Conservation (phyloP, 2,113 vertebrate species). For the Tenebrosternarchus preto region DNA sequence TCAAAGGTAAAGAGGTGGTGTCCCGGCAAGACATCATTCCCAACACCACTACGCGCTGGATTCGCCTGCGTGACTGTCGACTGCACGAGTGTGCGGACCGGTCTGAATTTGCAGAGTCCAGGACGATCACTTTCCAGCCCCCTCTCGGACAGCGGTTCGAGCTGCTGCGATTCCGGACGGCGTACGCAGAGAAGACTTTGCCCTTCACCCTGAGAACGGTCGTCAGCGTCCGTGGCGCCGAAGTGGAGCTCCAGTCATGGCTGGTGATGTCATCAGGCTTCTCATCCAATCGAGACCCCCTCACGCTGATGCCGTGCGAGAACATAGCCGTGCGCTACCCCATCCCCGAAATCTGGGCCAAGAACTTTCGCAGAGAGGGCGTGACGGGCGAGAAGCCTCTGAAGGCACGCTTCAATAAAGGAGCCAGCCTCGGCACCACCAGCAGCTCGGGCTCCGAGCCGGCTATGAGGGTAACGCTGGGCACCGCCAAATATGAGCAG, state of each 20-base stretch:
- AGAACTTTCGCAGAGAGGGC: constrained; percentile 86
- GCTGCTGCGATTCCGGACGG: constrained; percentile 81
- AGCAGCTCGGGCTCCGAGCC: constrained; percentile 84
- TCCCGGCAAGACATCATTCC: constrained; percentile 88
- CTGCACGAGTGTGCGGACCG: constrained; percentile 82
- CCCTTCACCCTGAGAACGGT: constrained; percentile 84
- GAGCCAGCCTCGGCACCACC: constrained; percentile 83
- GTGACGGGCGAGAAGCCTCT: constrained; percentile 85
- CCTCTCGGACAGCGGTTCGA: constrained; percentile 82
- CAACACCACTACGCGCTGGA: constrained; percentile 87
- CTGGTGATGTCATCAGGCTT: constrained; percentile 84
- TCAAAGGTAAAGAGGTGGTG: constrained; percentile 88
- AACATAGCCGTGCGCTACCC: constrained; percentile 86
- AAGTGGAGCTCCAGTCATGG: constrained; percentile 91
- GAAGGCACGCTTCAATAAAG: constrained; percentile 88
- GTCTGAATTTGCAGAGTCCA: constrained; percentile 73
- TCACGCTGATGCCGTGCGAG: constrained; percentile 85
- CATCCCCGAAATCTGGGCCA: constrained; percentile 84
- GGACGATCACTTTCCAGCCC: constrained; percentile 79
- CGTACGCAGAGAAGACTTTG: constrained; percentile 82
- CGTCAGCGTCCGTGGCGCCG: constrained; percentile 80
- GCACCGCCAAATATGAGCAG: constrained; percentile 87
- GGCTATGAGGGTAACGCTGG: constrained; percentile 89
- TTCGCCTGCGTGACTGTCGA: constrained; percentile 77
- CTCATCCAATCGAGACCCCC: constrained; percentile 81